phyloP scores from a whole-genome alignment of 2,797 vertebrate genomes.

The Silurus lanzhouensis region DNA sequence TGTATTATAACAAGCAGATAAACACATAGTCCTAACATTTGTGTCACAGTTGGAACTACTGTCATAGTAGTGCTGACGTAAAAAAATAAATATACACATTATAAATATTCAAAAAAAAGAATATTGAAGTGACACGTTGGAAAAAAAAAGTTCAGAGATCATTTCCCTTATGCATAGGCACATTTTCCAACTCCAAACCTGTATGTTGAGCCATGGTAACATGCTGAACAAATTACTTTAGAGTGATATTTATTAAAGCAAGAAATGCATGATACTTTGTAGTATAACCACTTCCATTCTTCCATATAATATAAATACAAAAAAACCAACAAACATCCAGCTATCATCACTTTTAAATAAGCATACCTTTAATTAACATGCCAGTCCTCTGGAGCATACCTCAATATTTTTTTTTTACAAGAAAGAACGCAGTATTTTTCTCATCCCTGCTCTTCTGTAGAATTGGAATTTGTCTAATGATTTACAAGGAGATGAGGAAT shows the following conservation, averaged over 20 bases:
- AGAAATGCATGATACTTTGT: constrained; percentile 75
- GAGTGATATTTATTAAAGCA: constrained; percentile 78
- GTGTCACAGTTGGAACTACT: neutral
- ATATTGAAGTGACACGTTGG: neutral
- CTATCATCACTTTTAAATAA: constrained; percentile 78
- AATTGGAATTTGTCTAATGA: constrained; percentile 38
- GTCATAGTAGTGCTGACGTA: neutral
- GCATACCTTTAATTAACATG: constrained; percentile 80
- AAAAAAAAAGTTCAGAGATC: constrained; percentile 4
- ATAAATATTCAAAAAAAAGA: neutral
- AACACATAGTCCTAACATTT: neutral
- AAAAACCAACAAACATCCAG: neutral
- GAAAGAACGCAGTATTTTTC: constrained; percentile 57
- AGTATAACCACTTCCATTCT: constrained; percentile 74
- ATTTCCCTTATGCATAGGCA: constrained; percentile 54
- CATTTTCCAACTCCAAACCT: constrained; percentile 58
- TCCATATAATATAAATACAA: constrained; percentile 61
- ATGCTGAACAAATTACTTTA: constrained; percentile 62
- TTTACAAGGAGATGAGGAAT: constrained; percentile 31
- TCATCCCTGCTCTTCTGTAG: constrained; percentile 27
- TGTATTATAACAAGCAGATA: neutral
- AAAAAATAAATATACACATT: neutral
- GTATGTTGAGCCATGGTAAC: constrained; percentile 55
- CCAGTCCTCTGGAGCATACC: constrained; percentile 69
- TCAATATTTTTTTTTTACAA: constrained; percentile 62